Conservation (phyloP, 2,797 vertebrate species). For the Hippopotamyrus pictus region DNA sequence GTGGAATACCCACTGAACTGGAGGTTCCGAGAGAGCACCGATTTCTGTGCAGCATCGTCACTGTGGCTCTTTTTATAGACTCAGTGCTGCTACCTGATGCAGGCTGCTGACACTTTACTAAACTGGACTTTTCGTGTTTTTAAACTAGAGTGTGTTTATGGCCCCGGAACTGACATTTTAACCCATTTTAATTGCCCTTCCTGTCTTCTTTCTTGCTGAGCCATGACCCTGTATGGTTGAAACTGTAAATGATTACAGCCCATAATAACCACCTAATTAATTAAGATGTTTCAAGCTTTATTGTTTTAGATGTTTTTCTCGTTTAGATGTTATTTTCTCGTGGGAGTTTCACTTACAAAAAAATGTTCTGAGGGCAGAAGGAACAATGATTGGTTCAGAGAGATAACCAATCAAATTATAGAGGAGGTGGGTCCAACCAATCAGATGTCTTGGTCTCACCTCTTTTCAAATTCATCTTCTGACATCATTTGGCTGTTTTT, state of each 20-base stretch:
- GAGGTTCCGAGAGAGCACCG: not conserved
- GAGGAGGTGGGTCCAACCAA: too few species aligned
- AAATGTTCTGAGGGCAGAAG: not conserved
- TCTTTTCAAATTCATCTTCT: not conserved
- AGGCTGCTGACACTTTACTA: not conserved
- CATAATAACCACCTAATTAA: not conserved
- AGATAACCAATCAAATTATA: not conserved
- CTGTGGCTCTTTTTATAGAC: not conserved
- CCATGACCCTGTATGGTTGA: not conserved
- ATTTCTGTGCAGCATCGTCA: not conserved
- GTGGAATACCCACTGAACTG: not conserved
- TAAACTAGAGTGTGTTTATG: not conserved
- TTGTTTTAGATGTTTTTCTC: not conserved
- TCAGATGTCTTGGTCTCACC: not conserved
- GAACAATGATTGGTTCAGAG: not conserved
- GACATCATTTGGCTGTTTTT: conserved; percentile 28
- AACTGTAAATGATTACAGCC: not conserved
- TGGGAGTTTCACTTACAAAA: not conserved
- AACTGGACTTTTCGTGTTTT: not conserved
- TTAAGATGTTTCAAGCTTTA: not conserved
- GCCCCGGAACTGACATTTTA: not conserved
- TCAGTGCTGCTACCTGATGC: not conserved
- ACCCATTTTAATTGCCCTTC: not conserved
- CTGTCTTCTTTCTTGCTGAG: not conserved
- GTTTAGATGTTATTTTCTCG: not conserved